phyloP scores from a whole-genome alignment of 2,797 vertebrate species.

The Chromobotia macracanthus region DNA sequence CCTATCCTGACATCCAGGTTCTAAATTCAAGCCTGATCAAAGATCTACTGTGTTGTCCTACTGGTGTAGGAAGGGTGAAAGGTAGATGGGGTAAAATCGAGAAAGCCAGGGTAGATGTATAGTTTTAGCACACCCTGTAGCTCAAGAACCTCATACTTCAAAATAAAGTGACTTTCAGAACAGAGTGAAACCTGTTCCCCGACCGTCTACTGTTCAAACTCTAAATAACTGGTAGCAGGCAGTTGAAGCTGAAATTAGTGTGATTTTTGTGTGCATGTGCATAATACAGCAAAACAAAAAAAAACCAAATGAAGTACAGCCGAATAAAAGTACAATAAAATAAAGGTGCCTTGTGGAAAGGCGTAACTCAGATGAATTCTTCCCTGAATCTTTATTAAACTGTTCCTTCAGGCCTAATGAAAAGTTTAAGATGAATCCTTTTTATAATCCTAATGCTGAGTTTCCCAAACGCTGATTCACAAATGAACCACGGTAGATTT shows the following conservation, averaged over 20 bases:
- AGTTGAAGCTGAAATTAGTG: conserved; percentile 29
- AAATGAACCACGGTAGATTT: not conserved
- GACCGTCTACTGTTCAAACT: not conserved
- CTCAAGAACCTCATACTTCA: not conserved
- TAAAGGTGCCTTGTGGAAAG: conserved; percentile 44
- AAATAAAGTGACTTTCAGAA: too few species aligned
- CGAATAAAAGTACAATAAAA: not conserved
- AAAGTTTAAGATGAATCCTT: not conserved
- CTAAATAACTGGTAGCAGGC: not conserved
- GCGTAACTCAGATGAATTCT: conserved; percentile 49
- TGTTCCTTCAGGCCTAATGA: not conserved
- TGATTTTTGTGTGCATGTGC: conserved; percentile 7
- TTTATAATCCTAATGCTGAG: not conserved
- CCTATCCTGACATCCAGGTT: conserved; percentile 54
- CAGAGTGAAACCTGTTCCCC: too few species aligned
- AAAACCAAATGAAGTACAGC: not conserved
- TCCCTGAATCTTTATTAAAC: conserved; percentile 1
- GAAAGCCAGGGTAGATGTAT: not conserved
- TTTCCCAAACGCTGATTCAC: not conserved
- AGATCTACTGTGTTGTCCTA: conserved; percentile 34
- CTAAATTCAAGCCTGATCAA: conserved; percentile 46
- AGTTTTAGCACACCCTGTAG: conserved; percentile 10
- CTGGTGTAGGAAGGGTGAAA: conserved; percentile 12
- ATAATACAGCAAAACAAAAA: not conserved
- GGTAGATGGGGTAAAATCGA: conserved; percentile 20